These are phyloP conservation scores for Belgica antarctica DNA, from an alignment of 2,888 invertebrate species.

Conservation along the genomic window DNA sequence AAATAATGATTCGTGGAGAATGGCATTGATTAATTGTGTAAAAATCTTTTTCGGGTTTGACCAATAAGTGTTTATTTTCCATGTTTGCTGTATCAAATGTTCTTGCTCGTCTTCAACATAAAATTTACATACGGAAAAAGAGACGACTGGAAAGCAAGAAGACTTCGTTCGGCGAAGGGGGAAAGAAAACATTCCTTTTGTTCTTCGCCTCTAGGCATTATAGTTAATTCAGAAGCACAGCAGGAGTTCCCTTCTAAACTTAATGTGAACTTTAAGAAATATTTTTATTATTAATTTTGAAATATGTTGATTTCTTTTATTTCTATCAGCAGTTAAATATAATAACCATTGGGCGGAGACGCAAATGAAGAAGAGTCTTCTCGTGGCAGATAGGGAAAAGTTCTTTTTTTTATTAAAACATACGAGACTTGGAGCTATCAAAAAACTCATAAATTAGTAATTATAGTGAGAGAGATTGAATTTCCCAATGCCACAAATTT, in stretches of 20 bases:
- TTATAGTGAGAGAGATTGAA: conserved; percentile 40
- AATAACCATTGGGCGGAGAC: conserved; percentile 39
- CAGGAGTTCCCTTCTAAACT: conserved; percentile 62
- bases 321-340: conserved; percentile 36
- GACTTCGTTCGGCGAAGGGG: conserved; percentile 33
- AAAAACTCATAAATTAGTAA: conserved; percentile 43
- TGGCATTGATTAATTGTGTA: too few relatives aligned
- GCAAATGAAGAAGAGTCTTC: neutral
- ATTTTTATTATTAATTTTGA: conserved; percentile 30
- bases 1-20: too few relatives aligned
- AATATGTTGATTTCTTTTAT: conserved; percentile 17
- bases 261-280: conserved; percentile 19
- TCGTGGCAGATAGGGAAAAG: conserved; percentile 6
- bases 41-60: too few relatives aligned
- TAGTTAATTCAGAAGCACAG: conserved; percentile 66
- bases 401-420: too few relatives aligned
- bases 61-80: neutral
- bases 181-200: conserved; percentile 51
- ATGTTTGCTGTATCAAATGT: neutral
- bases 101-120: too few relatives aligned
- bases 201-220: conserved; percentile 67
- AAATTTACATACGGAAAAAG: conserved; percentile 41
- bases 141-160: too few relatives aligned
- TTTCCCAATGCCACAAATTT: conserved; percentile 37
- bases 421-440: conserved; percentile 25